These are phyloP conservation scores for Todiramphus saurophagus DNA, from an alignment of 2,113 vertebrate species.

Conservation along the genomic window DNA sequence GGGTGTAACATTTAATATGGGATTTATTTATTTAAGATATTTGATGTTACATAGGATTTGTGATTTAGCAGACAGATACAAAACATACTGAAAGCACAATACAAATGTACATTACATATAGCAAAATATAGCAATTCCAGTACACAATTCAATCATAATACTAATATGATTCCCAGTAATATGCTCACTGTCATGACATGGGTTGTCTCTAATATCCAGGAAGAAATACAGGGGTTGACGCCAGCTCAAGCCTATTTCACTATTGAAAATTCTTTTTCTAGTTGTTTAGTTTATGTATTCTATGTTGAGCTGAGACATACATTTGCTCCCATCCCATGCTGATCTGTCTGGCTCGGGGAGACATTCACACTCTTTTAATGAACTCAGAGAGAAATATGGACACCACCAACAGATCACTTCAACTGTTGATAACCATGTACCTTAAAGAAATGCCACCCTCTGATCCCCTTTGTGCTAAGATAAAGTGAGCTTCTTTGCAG, in stretches of 20 bases:
- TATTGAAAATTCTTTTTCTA: background rate
- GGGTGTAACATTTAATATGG: background rate
- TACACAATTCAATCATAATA: background rate
- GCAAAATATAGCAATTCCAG: background rate
- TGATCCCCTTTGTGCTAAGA: background rate
- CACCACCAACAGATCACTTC: background rate
- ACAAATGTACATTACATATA: background rate
- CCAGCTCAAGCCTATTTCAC: background rate
- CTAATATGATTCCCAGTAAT: background rate
- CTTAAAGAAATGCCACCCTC: background rate
- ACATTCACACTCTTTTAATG: background rate
- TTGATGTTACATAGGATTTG: background rate
- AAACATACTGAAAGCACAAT: background rate
- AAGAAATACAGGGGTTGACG: background rate
- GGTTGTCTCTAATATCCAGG: background rate
- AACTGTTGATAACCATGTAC: background rate
- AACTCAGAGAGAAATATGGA: background rate
- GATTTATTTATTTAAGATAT: background rate
- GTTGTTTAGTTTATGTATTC: background rate
- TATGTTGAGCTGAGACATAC: background rate
- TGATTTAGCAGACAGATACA: background rate
- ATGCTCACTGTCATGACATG: accelerated
- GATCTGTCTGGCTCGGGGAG: background rate
- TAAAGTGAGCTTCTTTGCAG: background rate
- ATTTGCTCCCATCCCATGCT: background rate